A percentile compares a stretch with the other conserved stretches of the same genome.
Conservation (phyloP, 2,113 vertebrate genomes). For the Siniperca knerii region DNA sequence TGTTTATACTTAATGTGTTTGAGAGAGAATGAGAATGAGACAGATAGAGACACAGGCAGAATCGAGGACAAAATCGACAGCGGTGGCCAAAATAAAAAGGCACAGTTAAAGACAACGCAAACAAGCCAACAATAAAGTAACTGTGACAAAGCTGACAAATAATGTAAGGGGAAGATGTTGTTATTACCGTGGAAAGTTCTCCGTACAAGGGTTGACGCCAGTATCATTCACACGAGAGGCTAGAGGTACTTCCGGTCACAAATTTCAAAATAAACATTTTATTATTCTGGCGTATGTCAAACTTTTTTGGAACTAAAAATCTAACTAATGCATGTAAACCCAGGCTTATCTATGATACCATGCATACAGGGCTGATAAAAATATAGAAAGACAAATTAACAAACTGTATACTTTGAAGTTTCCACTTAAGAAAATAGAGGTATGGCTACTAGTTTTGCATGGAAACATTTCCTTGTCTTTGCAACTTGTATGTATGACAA, state of each 20-base stretch:
- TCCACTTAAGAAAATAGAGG: background rate
- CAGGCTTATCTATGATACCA: background rate
- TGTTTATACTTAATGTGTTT: background rate
- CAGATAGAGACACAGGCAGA: background rate
- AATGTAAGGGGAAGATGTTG: background rate
- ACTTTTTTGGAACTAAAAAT: background rate
- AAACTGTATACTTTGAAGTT: background rate
- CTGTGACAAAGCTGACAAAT: background rate
- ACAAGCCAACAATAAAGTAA: background rate
- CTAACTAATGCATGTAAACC: background rate
- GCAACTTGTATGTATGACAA: background rate
- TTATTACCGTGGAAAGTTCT: constrained; percentile 54
- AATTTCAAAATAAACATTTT: constrained; percentile 54
- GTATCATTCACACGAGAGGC: fast-evolving
- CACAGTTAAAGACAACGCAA: background rate
- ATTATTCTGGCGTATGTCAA: background rate
- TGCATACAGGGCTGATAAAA: background rate
- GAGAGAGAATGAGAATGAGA: background rate
- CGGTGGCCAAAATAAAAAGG: background rate
- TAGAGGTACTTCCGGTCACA: constrained; percentile 13
- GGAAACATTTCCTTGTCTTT: background rate
- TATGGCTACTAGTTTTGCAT: no score
- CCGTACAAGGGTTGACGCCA: background rate
- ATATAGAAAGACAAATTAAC: background rate
- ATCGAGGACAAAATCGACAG: background rate